These are phyloP conservation scores for Bombus superbus DNA, from an alignment of 1,140 invertebrate species.

Conservation along the genomic window DNA sequence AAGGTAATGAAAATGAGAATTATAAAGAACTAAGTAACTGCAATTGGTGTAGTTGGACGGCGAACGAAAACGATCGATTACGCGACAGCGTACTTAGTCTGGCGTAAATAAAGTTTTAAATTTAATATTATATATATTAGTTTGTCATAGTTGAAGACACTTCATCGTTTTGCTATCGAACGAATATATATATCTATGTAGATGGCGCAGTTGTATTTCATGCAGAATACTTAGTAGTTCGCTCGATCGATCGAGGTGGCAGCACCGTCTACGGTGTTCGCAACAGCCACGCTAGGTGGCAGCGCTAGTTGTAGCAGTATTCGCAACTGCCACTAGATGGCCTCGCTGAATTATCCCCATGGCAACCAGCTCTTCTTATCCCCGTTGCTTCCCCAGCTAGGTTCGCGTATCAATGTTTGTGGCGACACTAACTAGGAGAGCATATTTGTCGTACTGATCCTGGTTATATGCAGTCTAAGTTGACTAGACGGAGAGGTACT, in stretches of 20 bases:
- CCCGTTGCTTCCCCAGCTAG: slow-evolving; percentile 27
- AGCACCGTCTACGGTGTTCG: background rate
- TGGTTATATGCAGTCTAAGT: slow-evolving; percentile 66
- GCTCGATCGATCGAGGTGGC: background rate
- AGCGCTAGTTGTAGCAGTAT: background rate
- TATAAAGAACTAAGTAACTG: no score
- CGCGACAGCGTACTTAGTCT: no score
- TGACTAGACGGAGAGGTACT: slow-evolving; percentile 49
- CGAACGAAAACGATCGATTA: no score
- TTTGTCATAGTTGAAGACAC: no score
- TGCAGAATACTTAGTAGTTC: no score
- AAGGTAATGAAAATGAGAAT: no score
- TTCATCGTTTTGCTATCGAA: no score
- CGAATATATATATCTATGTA: no score
- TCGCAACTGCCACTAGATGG: background rate
- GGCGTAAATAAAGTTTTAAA: no score
- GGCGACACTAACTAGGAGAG: slow-evolving; percentile 72
- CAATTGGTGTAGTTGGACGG: no score
- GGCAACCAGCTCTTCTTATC: slow-evolving; percentile 37
- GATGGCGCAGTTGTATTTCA: no score
- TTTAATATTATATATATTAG: no score
- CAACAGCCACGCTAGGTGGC: background rate
- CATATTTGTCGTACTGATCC: slow-evolving; percentile 75
- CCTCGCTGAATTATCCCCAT: slow-evolving; percentile 23
- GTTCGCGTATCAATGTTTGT: slow-evolving; percentile 74